phyloP scores from a whole-genome alignment of 2,797 vertebrate species.

The Catharus ustulatus region DNA sequence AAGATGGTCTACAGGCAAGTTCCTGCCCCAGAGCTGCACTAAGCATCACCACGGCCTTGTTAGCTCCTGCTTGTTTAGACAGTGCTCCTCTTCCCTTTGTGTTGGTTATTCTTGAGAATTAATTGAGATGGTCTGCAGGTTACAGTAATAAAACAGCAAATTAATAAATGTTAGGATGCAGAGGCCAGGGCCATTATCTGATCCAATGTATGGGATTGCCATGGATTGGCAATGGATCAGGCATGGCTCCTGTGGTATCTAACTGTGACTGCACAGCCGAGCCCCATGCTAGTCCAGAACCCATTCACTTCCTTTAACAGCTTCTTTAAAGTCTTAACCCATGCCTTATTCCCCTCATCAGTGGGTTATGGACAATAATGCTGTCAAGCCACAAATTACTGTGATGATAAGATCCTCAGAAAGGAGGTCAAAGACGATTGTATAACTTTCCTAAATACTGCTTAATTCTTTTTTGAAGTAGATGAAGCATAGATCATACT shows the following conservation, averaged over 20 bases:
- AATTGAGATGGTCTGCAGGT: background rate
- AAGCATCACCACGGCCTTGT: accelerated
- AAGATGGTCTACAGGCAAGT: background rate
- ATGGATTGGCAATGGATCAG: background rate
- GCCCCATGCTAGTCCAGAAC: background rate
- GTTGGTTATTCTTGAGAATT: background rate
- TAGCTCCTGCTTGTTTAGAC: background rate
- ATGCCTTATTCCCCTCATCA: background rate
- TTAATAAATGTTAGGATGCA: background rate
- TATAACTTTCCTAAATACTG: background rate
- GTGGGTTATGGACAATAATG: background rate
- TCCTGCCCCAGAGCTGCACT: background rate
- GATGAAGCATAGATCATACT: background rate
- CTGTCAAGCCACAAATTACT: background rate
- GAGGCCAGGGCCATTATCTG: background rate
- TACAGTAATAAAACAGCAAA: background rate
- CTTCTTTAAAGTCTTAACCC: background rate
- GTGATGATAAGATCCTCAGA: background rate
- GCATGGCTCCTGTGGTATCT: background rate
- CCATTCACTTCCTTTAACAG: background rate
- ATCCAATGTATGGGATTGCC: background rate
- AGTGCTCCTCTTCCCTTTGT: background rate
- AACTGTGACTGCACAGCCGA: background rate
- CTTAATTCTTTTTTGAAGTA: background rate
- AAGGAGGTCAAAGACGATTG: background rate